Percentiles rank a stretch among this genome's conserved stretches.
Evolutionary conservation across 2,888 invertebrate species (phyloP).

Genomic region (Drosophila fulvimacula): DNA sequence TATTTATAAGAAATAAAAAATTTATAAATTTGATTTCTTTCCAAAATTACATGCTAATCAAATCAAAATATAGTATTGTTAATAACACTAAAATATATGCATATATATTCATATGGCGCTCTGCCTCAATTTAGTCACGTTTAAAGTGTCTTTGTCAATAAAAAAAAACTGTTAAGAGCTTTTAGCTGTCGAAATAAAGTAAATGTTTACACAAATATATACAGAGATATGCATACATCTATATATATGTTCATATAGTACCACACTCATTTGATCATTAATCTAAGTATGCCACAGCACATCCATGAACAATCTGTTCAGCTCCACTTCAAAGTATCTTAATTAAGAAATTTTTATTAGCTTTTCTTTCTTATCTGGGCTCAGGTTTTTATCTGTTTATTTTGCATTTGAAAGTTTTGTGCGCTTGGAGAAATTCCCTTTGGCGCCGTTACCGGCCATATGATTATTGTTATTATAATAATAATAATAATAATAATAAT

Average conservation of each 20-base stretch:
- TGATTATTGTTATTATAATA: conserved; percentile 6
- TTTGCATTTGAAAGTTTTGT: conserved; percentile 24
- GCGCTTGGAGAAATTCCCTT: conserved; percentile 17
- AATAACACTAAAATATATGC: not conserved
- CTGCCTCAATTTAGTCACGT: not conserved
- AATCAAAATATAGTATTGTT: not conserved
- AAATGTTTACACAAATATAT: not conserved
- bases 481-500: conserved; percentile 3
- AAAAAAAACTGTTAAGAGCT: no score
- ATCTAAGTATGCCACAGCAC: conserved; percentile 5
- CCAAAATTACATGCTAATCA: no score
- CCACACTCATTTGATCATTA: not conserved
- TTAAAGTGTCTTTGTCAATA: not conserved
- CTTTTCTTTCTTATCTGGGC: conserved; percentile 21
- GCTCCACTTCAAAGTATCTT: conserved; percentile 19
- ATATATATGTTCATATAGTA: not conserved
- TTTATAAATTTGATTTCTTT: no score
- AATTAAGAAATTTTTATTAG: conserved; percentile 21
- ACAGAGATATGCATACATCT: not conserved
- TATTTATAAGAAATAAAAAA: no score
- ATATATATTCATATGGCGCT: not conserved
- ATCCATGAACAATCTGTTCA: conserved; percentile 4
- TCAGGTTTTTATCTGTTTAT: conserved; percentile 7
- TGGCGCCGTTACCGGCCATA: conserved; percentile 11
- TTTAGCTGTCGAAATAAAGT: not conserved